Evolutionary conservation across 1,140 invertebrate genomes (phyloP), one percentile per base, ranked within the genome.

Genomic region (Zelostemma sp.): DNA sequence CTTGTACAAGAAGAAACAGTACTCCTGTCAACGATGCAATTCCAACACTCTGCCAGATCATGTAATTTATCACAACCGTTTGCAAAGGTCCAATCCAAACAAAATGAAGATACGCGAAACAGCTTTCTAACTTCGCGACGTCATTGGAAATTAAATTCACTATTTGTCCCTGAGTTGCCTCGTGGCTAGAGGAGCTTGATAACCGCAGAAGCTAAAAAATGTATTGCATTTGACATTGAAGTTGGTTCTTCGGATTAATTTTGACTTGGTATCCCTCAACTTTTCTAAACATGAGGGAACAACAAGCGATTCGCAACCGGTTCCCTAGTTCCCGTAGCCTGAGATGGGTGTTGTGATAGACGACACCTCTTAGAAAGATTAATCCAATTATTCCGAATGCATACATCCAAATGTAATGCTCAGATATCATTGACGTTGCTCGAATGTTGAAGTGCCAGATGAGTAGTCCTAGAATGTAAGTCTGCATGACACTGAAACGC

Each of bases 81-180:
- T 95, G 91, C 6, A 94, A 85, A 0, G 94, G 93, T 80, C 93
- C 92, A 28, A 92, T 88, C 91, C 90, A 92, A 46, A 35, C 11
- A 9, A 5, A 35, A n/a, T 92, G 90, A 11, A 92, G 66, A 61
- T 77, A 61, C 21, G 80, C 11, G 43, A 87, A 85, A 0, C 82
- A 28, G 19, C 72, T 70, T 45, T 88, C 86, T 55, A 88, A 87
- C 68, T 89, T 85, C 48, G 87, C 87, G 5, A 91, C 86, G 71
- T 95, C 94, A 69, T 95, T 96, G n/a, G 95, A 94, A 75, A 97
- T 87, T 1, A 97, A 80, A 75, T 96, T 96, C 19, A 96, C 90
- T 59, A 95, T 91, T 81, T 95, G 93, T 0, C 94, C 95, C 16
- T 90, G 90, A 1, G 94, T 92, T 1, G 89, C 89, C 59, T 86